Conservation (phyloP, 2,797 vertebrate species). For the Bovichtus variegatus region DNA sequence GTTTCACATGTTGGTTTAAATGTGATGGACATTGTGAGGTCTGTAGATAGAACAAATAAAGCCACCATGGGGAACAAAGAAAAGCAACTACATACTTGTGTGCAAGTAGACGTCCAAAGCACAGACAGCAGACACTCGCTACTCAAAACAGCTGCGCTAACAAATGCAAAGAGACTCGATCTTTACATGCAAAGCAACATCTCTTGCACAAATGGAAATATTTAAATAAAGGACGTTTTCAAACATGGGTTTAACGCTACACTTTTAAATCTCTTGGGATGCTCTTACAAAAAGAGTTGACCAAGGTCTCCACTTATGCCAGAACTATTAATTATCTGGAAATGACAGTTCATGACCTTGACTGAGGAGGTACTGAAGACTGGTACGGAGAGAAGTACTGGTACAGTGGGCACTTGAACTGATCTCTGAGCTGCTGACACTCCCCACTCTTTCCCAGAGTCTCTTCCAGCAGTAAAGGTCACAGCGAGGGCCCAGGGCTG, state of each 20-base stretch:
- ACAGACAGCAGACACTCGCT: conserved; percentile 55
- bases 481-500: conserved; percentile 90
- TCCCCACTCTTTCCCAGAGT: conserved; percentile 69
- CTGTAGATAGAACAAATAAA: conserved; percentile 53
- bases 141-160: conserved; percentile 46
- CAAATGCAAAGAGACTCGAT: conserved; percentile 39
- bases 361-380: conserved; percentile 44
- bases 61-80: conserved; percentile 45
- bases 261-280: conserved; percentile 5
- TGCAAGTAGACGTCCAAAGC: conserved; percentile 54
- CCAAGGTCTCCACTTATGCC: conserved; percentile 31
- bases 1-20: conserved; percentile 18
- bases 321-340: conserved; percentile 34
- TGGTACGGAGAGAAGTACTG: conserved; percentile 36
- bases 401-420: conserved; percentile 59
- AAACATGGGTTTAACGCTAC: conserved; percentile 7
- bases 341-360: conserved; percentile 48
- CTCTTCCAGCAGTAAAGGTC: conserved; percentile 94
- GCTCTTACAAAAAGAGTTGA: conserved; percentile 8
- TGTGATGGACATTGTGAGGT: conserved; percentile 39
- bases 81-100: conserved; percentile 41
- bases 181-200: conserved; percentile 34
- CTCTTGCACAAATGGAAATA: conserved; percentile 27
- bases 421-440: conserved; percentile 63
- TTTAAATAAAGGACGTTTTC: conserved; percentile 6